Evolutionary conservation across 1,140 invertebrate genomes (phyloP), one percentile per base, ranked within the genome.

Genomic region (Neodiprion lecontei): DNA sequence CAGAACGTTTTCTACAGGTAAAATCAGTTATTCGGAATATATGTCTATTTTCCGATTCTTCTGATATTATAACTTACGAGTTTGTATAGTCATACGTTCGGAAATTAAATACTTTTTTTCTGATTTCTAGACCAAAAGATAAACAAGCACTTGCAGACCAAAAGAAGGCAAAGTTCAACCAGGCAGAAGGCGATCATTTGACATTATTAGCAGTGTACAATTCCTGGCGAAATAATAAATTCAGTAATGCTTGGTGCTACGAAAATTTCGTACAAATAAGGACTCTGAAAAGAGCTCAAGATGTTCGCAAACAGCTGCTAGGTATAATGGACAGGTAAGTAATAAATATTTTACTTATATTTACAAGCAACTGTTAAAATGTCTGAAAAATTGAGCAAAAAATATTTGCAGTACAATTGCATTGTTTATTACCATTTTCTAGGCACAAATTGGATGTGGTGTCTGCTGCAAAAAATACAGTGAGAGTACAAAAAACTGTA

Each of bases 261-360:
- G 98, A 99, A 86, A 99, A 99, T 89, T 99, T 99, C 89, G 97
- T 99, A 9, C 99, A 99, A 89, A 97, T 98, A 48, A 89, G 98
- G 23, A 99, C 98, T 0, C 87, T 99, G 49, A 99, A 99, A 88
- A 90, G 98, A 72, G 97, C 98, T 0, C 98, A 99, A 88, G 99
- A 99, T 90, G 98, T 99, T 0, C 90, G 98, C 9, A 99, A 99
- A 90, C 99, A 99, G 87, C 88, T 99, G 76, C 88, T 99, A 0
- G 97, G 97, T 5, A 99, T 99, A 75, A 99, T 99, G 98, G 98
- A 99, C 87, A 93, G 95, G 92, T 95, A 88, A 77, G 78, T 65
- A 49, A 28, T 53, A 14, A 73, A 65, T 74, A 76, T 23, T 67
- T 75, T n/a, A 48, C 5, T 40, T 40, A 40, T 3, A 40, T 40